A percentile compares a stretch with the other conserved stretches of the same genome.
phyloP scores from a whole-genome alignment of 2,888 invertebrate genomes.

The Chrysina gloriosa region DNA sequence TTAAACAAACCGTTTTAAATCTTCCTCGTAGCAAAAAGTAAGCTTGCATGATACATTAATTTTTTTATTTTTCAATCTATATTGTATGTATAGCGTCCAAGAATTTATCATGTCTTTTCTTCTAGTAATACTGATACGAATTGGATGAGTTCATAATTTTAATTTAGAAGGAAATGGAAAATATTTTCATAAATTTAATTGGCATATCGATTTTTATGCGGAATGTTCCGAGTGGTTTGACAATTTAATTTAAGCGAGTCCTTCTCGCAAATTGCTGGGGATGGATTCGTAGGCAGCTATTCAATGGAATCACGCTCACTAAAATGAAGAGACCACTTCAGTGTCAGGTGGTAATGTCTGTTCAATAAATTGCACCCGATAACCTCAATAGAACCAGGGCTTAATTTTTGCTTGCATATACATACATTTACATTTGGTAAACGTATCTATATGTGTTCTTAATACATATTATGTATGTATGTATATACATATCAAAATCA shows the following conservation, averaged over 20 bases:
- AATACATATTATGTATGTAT: neutral
- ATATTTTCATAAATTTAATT: slow-evolving; percentile 51
- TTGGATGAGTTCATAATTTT: neutral
- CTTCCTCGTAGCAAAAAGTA: no score
- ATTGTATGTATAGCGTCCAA: no score
- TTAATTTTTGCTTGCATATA: slow-evolving; percentile 9
- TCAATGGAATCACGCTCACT: slow-evolving; percentile 56
- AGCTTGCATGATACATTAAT: no score
- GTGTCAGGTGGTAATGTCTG: slow-evolving; percentile 66
- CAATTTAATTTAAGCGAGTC: slow-evolving; percentile 64
- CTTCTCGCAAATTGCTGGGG: slow-evolving; percentile 64
- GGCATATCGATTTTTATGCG: slow-evolving; percentile 53
- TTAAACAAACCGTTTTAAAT: no score
- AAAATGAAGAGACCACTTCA: slow-evolving; percentile 63
- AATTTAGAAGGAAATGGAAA: slow-evolving; percentile 20
- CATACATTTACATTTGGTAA: neutral
- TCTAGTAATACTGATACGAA: no score
- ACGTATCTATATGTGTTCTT: no score
- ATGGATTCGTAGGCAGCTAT: slow-evolving; percentile 58
- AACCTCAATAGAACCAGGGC: slow-evolving; percentile 19
- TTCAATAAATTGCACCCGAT: slow-evolving; percentile 61
- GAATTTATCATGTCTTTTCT: no score
- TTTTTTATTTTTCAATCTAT: no score
- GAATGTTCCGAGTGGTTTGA: slow-evolving; percentile 58
- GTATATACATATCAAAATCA: neutral